phyloP scores from a whole-genome alignment of 2,888 invertebrate genomes.

The Tolmerus cingulatus region DNA sequence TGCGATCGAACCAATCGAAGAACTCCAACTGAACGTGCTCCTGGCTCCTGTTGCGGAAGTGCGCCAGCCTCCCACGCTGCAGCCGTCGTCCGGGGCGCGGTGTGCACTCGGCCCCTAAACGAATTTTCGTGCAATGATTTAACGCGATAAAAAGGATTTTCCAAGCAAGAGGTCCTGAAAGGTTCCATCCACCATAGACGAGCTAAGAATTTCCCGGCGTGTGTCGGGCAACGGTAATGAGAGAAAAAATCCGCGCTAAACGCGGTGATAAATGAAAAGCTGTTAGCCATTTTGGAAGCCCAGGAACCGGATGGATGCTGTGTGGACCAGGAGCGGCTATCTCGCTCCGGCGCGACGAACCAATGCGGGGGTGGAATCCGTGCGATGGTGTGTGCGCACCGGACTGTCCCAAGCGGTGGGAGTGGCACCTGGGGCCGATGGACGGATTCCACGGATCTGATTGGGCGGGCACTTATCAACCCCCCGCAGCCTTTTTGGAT shows the following conservation, averaged over 20 bases:
- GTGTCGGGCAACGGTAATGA: conserved; percentile 5
- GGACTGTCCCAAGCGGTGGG: not conserved
- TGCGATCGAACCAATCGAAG: conserved; percentile 43
- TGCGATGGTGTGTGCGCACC: not conserved
- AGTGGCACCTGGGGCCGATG: not conserved
- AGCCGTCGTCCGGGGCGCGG: not conserved
- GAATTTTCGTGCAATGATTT: conserved; percentile 51
- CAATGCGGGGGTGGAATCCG: not conserved
- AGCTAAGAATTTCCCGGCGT: conserved; percentile 17
- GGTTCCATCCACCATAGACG: conserved; percentile 1
- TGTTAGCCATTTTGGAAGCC: conserved; percentile 31
- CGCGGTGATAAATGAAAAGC: conserved; percentile 21
- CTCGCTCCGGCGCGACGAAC: not conserved
- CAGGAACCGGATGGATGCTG: conserved; percentile 11
- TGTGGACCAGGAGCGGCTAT: not conserved
- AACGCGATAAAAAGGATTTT: conserved; percentile 48
- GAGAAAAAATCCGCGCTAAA: conserved; percentile 14
- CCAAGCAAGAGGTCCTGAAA: conserved; percentile 21
- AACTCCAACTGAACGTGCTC: conserved; percentile 45
- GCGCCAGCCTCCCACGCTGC: not conserved
- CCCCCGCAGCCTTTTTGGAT: conserved; percentile 51
- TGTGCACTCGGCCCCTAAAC: conserved; percentile 43
- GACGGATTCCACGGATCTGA: conserved; percentile 45
- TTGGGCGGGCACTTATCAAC: conserved; percentile 53
- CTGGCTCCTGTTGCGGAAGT: not conserved